Evolutionary conservation across 2,797 vertebrate genomes (phyloP).

Genomic region (Halcyon leucocephala): DNA sequence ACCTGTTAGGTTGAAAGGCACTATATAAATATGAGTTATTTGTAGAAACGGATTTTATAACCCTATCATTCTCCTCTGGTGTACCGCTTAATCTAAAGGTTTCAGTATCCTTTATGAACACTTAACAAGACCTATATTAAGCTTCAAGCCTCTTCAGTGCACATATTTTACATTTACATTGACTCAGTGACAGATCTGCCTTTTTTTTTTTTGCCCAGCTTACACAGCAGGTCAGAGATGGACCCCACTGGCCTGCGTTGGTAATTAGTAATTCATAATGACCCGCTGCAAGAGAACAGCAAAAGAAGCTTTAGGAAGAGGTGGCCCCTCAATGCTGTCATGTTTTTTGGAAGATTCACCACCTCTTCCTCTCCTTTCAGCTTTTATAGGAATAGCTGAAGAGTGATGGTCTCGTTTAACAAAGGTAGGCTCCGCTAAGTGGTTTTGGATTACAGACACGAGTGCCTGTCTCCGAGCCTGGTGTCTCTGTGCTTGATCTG

Average conservation of each 20-base stretch:
- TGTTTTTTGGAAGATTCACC: not conserved
- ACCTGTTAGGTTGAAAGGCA: constrained; percentile 52
- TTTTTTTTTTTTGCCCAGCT: not conserved
- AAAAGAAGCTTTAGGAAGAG: not conserved
- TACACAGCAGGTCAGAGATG: not conserved
- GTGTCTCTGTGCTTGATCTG: not conserved
- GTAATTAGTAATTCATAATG: constrained; percentile 30
- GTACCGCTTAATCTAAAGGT: constrained; percentile 51
- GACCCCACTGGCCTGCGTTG: not conserved
- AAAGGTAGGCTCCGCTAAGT: not conserved
- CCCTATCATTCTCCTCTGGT: constrained; percentile 39
- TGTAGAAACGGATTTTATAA: constrained; percentile 51
- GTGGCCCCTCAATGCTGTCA: not conserved
- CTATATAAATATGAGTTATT: constrained; percentile 63
- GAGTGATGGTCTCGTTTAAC: not conserved
- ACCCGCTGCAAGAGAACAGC: not conserved
- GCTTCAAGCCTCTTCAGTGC: constrained; percentile 26
- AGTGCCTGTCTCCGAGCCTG: not conserved
- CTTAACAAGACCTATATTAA: constrained; percentile 50
- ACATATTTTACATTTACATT: not conserved
- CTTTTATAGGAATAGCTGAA: not conserved
- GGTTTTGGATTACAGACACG: not conserved
- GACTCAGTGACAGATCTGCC: not conserved
- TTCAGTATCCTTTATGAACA: constrained; percentile 36
- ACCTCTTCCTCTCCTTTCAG: constrained; percentile 11